Evolutionary conservation across 2,113 vertebrate genomes (phyloP), one percentile per base, ranked within the genome.

Genomic region (Paratilapia polleni): DNA sequence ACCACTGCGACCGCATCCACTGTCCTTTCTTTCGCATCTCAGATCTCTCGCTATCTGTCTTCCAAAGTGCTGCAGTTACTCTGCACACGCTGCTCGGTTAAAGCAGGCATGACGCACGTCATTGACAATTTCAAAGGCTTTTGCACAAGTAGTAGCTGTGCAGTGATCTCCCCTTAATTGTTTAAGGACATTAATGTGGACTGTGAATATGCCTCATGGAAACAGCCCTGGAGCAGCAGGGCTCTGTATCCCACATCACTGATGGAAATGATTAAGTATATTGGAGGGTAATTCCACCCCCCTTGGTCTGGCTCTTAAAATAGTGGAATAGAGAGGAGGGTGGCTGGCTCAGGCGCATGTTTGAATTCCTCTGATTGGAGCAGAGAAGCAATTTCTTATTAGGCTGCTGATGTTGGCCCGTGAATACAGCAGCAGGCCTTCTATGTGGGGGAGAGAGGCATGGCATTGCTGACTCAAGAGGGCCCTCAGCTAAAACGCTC

Each of bases 211-310:
- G 86, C 78, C 91, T 92, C 54, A 75, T 94, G 90, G 91, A 95
- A 92, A 90, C 58, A 86, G 80, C 61, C 87, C 84, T 0, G 41
- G 41, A 81, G 89, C 64, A 9, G 81, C 81, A 85, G 80, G 75
- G 54, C 79, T 89, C 68, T n/a, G 19, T 59, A 91, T 74, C 86
- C 91, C 91, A 91, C 82, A 91, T 87, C 78, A 74, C 94, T 93
- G 94, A 95, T 96, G 95, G 95, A 91, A 95, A 92, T 92, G 90
- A 96, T 96, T 95, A 95, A 91, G 91, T 31, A 91, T 90, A 92
- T 94, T 93, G 88, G 91, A 91, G 91, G 91, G 91, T 95, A 95
- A 96, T 96, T 95, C 87, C 90, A 93, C 80, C 89, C 93, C 91
- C 80, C 70, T 89, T 13, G 62, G 86, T 66, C 83, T 84, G 73